Percentiles rank a stretch among this genome's conserved stretches.
Evolutionary conservation across 2,888 invertebrate species (phyloP).

Genomic region (Lepas anatifera): DNA sequence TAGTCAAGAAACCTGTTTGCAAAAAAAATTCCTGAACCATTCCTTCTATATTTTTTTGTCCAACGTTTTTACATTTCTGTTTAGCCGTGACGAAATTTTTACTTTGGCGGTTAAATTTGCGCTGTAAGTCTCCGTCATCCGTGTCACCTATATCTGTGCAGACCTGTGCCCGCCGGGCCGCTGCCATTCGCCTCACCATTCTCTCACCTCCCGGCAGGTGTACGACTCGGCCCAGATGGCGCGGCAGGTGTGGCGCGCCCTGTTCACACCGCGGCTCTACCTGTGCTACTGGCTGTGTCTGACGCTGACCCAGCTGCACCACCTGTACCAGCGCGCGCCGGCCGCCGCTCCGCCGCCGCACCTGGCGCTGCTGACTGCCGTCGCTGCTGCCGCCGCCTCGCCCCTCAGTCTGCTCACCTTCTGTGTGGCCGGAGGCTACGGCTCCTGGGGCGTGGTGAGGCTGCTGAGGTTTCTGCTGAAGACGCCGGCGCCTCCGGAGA

Average conservation of each 20-base stretch:
- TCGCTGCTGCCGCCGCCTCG: conserved; percentile 37
- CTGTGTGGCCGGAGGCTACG: conserved; percentile 40
- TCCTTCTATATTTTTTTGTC: too few relatives aligned
- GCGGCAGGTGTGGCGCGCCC: conserved; percentile 35
- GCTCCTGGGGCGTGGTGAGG: conserved; percentile 35
- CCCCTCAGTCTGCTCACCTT: conserved; percentile 40
- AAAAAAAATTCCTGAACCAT: too few relatives aligned
- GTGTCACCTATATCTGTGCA: too few relatives aligned
- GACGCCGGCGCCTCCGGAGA: too few relatives aligned
- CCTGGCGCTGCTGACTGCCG: conserved; percentile 33
- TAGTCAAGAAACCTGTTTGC: too few relatives aligned
- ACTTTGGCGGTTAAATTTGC: too few relatives aligned
- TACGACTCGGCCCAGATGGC: conserved; percentile 28
- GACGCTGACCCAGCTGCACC: conserved; percentile 35
- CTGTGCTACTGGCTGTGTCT: conserved; percentile 40
- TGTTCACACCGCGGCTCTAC: conserved; percentile 38
- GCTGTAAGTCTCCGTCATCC: too few relatives aligned
- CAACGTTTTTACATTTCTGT: too few relatives aligned
- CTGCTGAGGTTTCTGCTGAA: conserved; percentile 31
- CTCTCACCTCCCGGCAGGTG: too few relatives aligned
- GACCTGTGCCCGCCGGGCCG: too few relatives aligned
- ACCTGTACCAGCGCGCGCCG: conserved; percentile 26
- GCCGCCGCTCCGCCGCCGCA: conserved; percentile 24
- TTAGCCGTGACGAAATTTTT: too few relatives aligned
- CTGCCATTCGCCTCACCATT: too few relatives aligned